Evolutionary conservation across 2,113 vertebrate species (phyloP).

Genomic region (Mus spicilegus): DNA sequence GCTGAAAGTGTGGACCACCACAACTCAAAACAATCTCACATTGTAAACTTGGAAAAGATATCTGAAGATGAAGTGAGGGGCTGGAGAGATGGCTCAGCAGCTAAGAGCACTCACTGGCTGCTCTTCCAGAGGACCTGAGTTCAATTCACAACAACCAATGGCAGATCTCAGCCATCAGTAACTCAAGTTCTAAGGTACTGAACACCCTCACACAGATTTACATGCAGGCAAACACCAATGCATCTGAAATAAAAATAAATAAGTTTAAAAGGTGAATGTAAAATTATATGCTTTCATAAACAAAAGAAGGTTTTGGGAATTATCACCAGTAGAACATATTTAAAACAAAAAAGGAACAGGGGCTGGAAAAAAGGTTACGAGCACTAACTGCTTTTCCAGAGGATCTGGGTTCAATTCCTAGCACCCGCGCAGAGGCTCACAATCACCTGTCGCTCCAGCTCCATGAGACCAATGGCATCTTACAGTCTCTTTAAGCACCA

Average conservation of each 20-base stretch:
- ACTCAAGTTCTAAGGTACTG: not conserved
- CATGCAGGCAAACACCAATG: not conserved
- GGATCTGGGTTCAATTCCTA: not conserved
- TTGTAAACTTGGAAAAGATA: not conserved
- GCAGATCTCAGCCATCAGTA: not conserved
- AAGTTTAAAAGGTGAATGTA: not conserved
- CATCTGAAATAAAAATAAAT: not conserved
- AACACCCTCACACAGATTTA: not conserved
- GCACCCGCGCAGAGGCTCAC: not conserved
- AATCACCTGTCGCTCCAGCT: not conserved
- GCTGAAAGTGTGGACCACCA: not conserved
- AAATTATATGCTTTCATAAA: constrained; percentile 27
- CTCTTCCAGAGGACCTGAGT: not conserved
- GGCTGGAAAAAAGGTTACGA: not conserved
- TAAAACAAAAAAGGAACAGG: not conserved
- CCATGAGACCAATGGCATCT: not conserved
- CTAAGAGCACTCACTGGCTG: not conserved
- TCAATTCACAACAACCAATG: not conserved
- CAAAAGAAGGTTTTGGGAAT: not conserved
- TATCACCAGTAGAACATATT: not conserved
- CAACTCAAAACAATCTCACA: not conserved
- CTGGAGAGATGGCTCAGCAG: not conserved
- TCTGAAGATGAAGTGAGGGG: constrained; percentile 3
- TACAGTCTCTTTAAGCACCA: not conserved
- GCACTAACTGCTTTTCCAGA: not conserved